Conservation (phyloP, 1,140 invertebrate genomes). For the Nasonia vitripennis region DNA sequence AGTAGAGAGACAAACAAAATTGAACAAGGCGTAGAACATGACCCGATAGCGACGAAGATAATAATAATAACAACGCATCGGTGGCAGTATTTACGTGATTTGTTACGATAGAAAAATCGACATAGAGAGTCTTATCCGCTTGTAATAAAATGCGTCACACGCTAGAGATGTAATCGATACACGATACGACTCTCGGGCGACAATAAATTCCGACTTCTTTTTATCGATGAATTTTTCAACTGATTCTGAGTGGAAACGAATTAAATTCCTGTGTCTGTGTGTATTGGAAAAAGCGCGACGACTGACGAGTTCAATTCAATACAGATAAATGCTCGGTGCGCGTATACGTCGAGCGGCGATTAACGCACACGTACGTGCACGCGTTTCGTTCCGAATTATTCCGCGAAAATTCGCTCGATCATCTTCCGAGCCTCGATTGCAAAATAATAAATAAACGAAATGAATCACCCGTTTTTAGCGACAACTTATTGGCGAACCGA, state of each 20-base stretch:
- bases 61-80: not conserved
- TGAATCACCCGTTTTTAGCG: no score
- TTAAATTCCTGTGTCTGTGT: not conserved
- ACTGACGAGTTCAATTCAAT: no score
- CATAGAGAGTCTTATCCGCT: not conserved
- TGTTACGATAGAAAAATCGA: not conserved
- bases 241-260: not conserved
- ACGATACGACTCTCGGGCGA: not conserved
- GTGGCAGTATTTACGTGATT: not conserved
- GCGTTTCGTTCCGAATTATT: not conserved
- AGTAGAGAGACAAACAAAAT: no score
- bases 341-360: not conserved
- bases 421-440: no score
- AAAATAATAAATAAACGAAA: no score
- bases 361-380: not conserved
- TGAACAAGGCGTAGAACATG: no score
- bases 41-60: no score
- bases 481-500: no score
- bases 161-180: not conserved
- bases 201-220: not conserved
- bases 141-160: not conserved
- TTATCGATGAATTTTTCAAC: not conserved
- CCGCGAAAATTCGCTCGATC: no score
- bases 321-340: not conserved
- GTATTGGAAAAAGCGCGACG: not conserved